phyloP scores from a whole-genome alignment of 35 echinoderm and acorn worm species.

The Diadema setosum region DNA sequence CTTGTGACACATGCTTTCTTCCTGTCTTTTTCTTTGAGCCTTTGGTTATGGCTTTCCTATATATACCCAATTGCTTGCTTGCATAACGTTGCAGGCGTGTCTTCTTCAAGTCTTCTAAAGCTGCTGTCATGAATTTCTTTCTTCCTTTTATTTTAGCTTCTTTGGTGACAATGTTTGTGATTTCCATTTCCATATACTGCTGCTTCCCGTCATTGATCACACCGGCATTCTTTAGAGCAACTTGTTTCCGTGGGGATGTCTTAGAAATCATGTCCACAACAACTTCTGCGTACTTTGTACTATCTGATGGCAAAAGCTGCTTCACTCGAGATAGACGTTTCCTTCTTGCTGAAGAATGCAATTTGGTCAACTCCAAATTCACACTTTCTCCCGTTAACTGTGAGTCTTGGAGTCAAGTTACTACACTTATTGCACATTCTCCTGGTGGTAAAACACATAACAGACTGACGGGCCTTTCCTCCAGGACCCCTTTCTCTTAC shows the following conservation, averaged over 20 bases:
- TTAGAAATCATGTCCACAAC: neutral
- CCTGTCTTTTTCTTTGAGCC: neutral
- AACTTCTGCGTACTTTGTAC: neutral
- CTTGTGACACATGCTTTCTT: neutral
- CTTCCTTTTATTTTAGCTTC: neutral
- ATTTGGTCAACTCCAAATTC: too few relatives aligned
- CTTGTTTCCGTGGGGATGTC: neutral
- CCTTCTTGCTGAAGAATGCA: neutral
- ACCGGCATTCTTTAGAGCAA: neutral
- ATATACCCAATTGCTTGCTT: neutral
- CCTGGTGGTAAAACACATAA: too few relatives aligned
- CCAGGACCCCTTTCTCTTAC: too few relatives aligned
- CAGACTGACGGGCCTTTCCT: too few relatives aligned
- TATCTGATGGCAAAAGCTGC: neutral
- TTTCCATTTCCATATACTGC: neutral
- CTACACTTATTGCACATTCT: too few relatives aligned
- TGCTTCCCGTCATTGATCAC: neutral
- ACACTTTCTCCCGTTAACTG: too few relatives aligned
- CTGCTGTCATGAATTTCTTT: neutral
- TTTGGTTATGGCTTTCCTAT: neutral
- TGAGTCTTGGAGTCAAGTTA: too few relatives aligned
- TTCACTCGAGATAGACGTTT: neutral
- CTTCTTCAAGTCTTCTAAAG: neutral
- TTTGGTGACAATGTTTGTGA: neutral
- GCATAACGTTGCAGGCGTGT: neutral